Evolutionary conservation across 2,113 vertebrate species (phyloP), one percentile per base, ranked within the genome.

Genomic region (Coracopsis vasa): DNA sequence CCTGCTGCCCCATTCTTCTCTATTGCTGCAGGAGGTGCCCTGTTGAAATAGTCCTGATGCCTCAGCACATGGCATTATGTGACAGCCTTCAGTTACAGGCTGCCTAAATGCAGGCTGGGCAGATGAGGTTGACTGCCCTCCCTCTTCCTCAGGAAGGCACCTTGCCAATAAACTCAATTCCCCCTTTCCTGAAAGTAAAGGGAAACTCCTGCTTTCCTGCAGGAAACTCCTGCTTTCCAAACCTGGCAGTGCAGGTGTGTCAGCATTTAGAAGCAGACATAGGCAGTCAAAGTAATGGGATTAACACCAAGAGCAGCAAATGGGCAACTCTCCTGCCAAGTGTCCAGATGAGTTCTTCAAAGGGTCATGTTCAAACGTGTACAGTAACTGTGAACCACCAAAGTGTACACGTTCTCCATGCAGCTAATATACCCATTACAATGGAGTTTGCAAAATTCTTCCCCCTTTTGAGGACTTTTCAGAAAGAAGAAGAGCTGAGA

Each of bases 321-420:
- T 1, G 9, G 15, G 27, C 53, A 66, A 27, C 25, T 53, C 25
- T 5, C 16, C 50, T 37, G 44, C 16, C n/a, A 47, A 31, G n/a
- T 16, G 6, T 75, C 54, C 67, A 58, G 48, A 31, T 1, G 1
- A 35, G 45, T 24, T 77, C 62, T 20, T 44, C 0, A 0, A 54
- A 41, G 15, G 35, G 37, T 35, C 23, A 20, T 2, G 0, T 15
- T 48, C 23, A 19, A 61, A n/a, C 44, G 12, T 5, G 29, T 1
- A 20, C 8, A 8, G 20, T 28, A 44, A 33, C 47, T 16, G 42
- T 48, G 53, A n/a, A 45, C 9, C n/a, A 47, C 11, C 8, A 2
- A 19, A 56, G 15, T 23, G 9, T 2, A 2, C 35, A 14, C 0
- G 0, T 9, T 42, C 56, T 71, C 35, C 45, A 23, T 10, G 11